These are phyloP conservation scores for Drosophila lacicola DNA, from an alignment of 2,888 invertebrate species.

Conservation along the genomic window DNA sequence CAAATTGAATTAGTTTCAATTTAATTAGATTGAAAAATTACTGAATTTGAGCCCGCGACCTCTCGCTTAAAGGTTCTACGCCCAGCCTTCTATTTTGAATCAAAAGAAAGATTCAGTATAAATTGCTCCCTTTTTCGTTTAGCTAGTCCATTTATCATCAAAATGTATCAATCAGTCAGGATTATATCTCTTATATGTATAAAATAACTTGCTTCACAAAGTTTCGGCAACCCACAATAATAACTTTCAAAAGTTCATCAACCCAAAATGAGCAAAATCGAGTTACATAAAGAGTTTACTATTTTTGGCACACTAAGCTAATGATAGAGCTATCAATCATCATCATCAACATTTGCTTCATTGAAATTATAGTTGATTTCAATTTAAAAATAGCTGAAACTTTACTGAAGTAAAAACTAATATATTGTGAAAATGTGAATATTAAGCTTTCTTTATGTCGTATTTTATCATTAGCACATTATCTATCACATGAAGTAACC, in stretches of 20 bases:
- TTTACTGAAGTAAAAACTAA: background rate
- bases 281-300: constrained; percentile 8
- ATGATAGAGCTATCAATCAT: constrained; percentile 18
- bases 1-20: too few species aligned
- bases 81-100: too few species aligned
- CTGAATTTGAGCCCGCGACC: too few species aligned
- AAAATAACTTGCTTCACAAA: background rate
- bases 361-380: background rate
- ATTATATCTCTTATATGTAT: too few species aligned
- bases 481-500: too few species aligned
- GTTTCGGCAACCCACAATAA: constrained; percentile 5
- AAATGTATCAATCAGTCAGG: too few species aligned
- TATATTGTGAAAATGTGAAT: background rate
- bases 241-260: background rate
- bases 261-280: background rate
- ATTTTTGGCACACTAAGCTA: constrained; percentile 22
- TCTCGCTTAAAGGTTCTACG: too few species aligned
- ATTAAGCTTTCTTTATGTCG: too few species aligned
- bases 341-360: background rate
- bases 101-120: too few species aligned
- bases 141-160: too few species aligned
- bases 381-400: background rate
- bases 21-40: too few species aligned
- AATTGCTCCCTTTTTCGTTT: background rate
- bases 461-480: too few species aligned